Conservation (phyloP, 2,113 vertebrate species). For the Trochalopteron elliotii region DNA sequence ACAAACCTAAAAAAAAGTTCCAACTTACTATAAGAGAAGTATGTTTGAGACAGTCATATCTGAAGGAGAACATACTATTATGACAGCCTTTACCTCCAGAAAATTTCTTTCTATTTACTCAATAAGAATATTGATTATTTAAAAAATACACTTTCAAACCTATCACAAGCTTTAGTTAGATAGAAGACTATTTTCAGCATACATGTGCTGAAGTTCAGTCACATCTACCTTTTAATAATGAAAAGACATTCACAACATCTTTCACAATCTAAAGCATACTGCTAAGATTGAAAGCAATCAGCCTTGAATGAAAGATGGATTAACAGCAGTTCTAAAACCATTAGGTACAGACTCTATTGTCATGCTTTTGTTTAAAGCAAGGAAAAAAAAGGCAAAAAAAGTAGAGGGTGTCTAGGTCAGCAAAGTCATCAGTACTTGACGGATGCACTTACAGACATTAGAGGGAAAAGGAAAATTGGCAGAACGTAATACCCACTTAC, state of each 20-base stretch:
- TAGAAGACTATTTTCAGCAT: neutral
- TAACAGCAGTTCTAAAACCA: constrained; percentile 43
- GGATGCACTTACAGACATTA: constrained; percentile 25
- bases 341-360: constrained; percentile 11
- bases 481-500: neutral
- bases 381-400: neutral
- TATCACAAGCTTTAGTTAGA: neutral
- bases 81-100: neutral
- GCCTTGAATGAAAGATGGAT: constrained; percentile 36
- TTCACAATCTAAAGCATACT: neutral
- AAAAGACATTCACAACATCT: neutral
- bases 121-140: neutral
- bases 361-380: constrained; percentile 36
- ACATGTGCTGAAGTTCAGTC: neutral
- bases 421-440: constrained; percentile 35
- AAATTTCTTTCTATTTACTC: neutral
- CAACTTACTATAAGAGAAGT: neutral
- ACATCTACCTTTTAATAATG: neutral
- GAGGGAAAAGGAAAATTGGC: constrained; percentile 14
- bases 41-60: neutral
- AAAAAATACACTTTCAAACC: neutral
- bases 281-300: constrained; percentile 26
- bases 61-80: neutral
- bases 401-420: constrained; percentile 23
- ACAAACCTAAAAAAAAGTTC: neutral